A percentile compares a stretch with the other conserved stretches of the same genome.
Evolutionary conservation across 2,797 vertebrate species (phyloP).

Genomic region (Pelochelys cantorii): DNA sequence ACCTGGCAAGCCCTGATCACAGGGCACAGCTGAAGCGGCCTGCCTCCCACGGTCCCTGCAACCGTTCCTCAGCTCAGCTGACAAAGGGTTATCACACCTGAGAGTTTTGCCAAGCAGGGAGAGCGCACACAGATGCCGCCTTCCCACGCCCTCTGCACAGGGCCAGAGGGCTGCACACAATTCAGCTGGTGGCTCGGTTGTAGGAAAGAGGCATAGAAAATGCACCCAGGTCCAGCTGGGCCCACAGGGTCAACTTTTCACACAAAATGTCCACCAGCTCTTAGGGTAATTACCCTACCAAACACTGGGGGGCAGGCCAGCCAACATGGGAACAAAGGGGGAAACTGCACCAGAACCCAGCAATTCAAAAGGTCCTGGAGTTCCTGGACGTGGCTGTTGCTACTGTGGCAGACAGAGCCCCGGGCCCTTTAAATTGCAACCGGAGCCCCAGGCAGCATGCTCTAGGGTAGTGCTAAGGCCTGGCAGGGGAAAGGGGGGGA

Average conservation of each 20-base stretch:
- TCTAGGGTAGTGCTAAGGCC: too few species aligned
- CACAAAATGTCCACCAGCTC: neutral
- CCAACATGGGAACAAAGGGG: too few species aligned
- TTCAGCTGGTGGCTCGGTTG: neutral
- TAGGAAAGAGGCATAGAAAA: slow-evolving; percentile 40
- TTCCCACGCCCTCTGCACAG: slow-evolving; percentile 83
- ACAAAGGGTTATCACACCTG: neutral
- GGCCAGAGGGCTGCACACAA: slow-evolving; percentile 60
- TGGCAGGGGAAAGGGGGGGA: too few species aligned
- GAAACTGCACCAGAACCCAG: too few species aligned
- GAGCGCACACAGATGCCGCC: neutral
- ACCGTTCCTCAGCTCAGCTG: neutral
- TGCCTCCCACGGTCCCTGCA: neutral
- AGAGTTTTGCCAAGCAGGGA: neutral
- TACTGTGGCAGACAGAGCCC: too few species aligned
- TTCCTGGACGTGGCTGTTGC: too few species aligned
- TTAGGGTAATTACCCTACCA: neutral
- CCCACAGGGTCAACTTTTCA: neutral
- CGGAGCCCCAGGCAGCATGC: too few species aligned
- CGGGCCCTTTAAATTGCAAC: too few species aligned
- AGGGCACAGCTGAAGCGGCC: neutral
- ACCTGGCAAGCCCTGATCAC: accelerated
- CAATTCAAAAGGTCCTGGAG: too few species aligned
- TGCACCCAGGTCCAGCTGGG: neutral
- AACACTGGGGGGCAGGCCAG: neutral